These are phyloP conservation scores for Mormyrus lacerda DNA, from an alignment of 2,113 vertebrate species.

Conservation along the genomic window DNA sequence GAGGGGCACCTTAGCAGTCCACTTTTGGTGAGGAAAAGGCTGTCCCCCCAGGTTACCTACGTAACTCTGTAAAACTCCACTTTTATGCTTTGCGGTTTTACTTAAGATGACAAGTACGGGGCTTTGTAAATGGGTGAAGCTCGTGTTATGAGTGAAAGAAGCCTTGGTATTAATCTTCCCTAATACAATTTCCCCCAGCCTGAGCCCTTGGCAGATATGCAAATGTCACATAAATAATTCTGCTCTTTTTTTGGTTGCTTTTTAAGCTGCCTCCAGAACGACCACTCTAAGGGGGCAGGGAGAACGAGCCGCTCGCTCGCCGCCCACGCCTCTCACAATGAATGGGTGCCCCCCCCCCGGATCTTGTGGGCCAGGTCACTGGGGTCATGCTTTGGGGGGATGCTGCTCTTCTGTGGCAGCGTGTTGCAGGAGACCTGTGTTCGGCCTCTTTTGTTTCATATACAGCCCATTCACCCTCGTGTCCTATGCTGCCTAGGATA, in stretches of 20 bases:
- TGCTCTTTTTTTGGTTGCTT: constrained; percentile 28
- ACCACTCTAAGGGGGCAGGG: not conserved
- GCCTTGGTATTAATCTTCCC: constrained; percentile 35
- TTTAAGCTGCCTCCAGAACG: constrained; percentile 10
- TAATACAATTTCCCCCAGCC: constrained; percentile 34
- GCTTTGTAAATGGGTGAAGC: constrained; percentile 30
- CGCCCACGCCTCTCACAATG: not conserved
- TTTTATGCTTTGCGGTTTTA: constrained; percentile 24
- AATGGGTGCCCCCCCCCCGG: not conserved
- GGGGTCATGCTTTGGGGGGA: not conserved
- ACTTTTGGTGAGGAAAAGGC: constrained; percentile 16
- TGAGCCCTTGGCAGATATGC: constrained; percentile 44
- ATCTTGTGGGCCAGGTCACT: not conserved
- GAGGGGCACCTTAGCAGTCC: constrained; percentile 15
- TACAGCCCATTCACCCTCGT: not conserved
- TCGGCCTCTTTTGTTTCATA: not conserved
- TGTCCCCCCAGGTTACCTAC: not conserved
- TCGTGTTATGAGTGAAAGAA: constrained; percentile 30
- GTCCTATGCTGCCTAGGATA: not conserved
- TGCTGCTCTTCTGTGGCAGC: not conserved
- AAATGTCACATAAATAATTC: constrained; percentile 53
- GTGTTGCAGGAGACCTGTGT: not conserved
- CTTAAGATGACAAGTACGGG: constrained; percentile 36
- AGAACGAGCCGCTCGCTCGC: not conserved
- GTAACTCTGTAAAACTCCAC: not conserved